Base-by-base conservation (phyloP, 1,140 invertebrate genomes). In the Brachionus angularis region DNA sequence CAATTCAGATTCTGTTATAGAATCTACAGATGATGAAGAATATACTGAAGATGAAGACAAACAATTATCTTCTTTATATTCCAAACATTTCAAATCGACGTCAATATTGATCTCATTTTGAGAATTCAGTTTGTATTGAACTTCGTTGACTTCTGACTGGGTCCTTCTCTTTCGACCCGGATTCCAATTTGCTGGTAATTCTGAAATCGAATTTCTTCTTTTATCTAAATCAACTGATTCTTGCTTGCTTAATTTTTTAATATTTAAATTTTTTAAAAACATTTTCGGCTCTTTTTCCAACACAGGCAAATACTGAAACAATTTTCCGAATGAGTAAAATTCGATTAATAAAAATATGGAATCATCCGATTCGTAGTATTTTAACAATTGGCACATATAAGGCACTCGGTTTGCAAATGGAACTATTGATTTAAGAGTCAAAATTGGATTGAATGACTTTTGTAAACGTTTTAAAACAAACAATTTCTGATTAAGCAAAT, bases 341-440 rank as follows among this genome's bases (percentile, higher is more conserved):
- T 67, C 31, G 2, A 67, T 25, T 8, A 67, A 27, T 21, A 67
- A 67, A 16, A 47, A 67, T 5, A 67, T 67, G 25, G 62, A 34
- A 12, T 44, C 33, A 10, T 67, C 62, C 3, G 42, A 33, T 27
- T 67, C 62, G 31, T 33, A 67, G 18, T 67, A 67, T 36, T 67
- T 67, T 46, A 25, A 21, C 2, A 67, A 25, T 42, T 50, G 42
- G 14, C 62, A 47, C 62, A 67, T 67, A 27, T 33, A 67, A 5
- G 62, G 62, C n/a, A 67, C 47, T 16, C 44, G 42, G 8, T 50
- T 33, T 2, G 21, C 62, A 23, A 67, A 67, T 23, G 62, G 62
- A 23, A 67, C 62, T 18, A 67, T 47, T 21, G 47, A 50, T 67
- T 67, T 67, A 27, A 34, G 21, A 21, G 25, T 67, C 14, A 67